Evolutionary conservation across 2,888 invertebrate species (phyloP).

Genomic region (Orgyia antiqua): DNA sequence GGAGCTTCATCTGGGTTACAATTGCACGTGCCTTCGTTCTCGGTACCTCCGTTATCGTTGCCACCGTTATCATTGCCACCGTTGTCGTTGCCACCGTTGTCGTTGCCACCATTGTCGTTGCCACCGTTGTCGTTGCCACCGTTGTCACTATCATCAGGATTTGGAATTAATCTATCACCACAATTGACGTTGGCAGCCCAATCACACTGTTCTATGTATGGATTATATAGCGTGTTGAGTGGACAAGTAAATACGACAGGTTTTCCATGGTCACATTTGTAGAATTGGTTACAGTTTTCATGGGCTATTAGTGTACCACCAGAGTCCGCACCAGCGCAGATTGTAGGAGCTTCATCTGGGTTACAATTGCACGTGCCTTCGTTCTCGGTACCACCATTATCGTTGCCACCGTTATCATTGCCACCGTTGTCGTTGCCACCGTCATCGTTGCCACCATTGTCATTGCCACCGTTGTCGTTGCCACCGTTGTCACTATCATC

Average conservation of each 20-base stretch:
- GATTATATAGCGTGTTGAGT: constrained; percentile 29
- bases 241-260: constrained; percentile 30
- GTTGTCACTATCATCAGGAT: not conserved
- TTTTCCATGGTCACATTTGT: constrained; percentile 29
- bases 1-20: not conserved
- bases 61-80: no score
- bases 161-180: constrained; percentile 28
- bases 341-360: constrained; percentile 12
- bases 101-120: constrained; percentile 7
- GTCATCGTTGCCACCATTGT: not conserved
- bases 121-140: not conserved
- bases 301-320: constrained; percentile 34
- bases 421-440: not conserved
- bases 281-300: constrained; percentile 41
- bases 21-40: not conserved
- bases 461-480: no score
- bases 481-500: constrained; percentile 7
- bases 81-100: not conserved
- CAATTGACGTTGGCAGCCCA: constrained; percentile 39
- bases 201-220: constrained; percentile 31
- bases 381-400: constrained; percentile 1
- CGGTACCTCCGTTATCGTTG: not conserved
- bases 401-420: constrained; percentile 3
- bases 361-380: constrained; percentile 1
- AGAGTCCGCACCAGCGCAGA: constrained; percentile 31